Evolutionary conservation across 2,888 invertebrate genomes (phyloP), one percentile per base, ranked within the genome.

Genomic region (Tuberolachnus salignus): DNA sequence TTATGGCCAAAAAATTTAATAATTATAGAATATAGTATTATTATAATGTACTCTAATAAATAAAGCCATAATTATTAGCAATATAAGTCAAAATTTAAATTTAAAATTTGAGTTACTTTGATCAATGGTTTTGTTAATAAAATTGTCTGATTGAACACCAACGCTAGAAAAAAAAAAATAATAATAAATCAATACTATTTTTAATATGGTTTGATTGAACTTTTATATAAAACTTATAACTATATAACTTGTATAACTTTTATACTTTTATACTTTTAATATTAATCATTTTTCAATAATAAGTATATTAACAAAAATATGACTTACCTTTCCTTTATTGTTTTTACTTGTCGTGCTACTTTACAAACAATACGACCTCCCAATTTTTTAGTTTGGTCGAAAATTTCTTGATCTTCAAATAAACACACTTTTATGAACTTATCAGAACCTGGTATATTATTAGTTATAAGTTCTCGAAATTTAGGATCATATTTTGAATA

Each of bases 381-480:
- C 13, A 78, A 16, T 51, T 21, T 19, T 59, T 78, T 67, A 14
- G 10, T 59, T 49, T 59, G 13, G 3, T 78, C 21, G 10, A 78
- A 3, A 53, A 80, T 34, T 42, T 49, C 57, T 70, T 61, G 46
- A 57, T 80, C 80, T 64, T 92, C 92, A 83, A 90, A 89, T 83
- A 90, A 90, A 9, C 91, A 86, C 26, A 91, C 85, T 69, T 89
- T 89, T 66, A 92, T 88, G 42, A 91, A 86, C 80, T 88, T 86
- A 83, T 91, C 90, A 6, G 90, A 89, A 84, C 88, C 89, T 19
- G 94, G 94, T 59, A 88, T 86, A 84, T 90, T 91, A 51, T 88
- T 87, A 83, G 90, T 89, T 11, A 94, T 84, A 84, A 88, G 88
- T 82, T 88, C 87, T 81, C 92, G 88, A 82, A 93, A 91, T 23